phyloP scores from a whole-genome alignment of 2,888 invertebrate genomes.

The Venusia cambrica region DNA sequence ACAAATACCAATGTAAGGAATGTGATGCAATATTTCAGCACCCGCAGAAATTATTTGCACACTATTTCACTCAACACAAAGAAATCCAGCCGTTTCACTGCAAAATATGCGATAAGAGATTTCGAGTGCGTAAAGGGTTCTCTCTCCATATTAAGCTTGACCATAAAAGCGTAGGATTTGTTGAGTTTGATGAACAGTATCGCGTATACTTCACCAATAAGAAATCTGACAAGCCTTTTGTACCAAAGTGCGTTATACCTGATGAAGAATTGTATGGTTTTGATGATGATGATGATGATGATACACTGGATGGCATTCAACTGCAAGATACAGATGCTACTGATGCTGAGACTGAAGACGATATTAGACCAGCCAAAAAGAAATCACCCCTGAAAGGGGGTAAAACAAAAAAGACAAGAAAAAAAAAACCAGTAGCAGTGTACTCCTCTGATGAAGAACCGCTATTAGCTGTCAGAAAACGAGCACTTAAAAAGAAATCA shows the following conservation, averaged over 20 bases:
- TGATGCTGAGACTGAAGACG: conserved; percentile 6
- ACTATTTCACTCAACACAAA: conserved; percentile 54
- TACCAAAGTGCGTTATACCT: conserved; percentile 35
- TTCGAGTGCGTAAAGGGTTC: conserved; percentile 53
- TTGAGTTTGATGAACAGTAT: conserved; percentile 62
- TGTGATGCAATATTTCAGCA: conserved; percentile 56
- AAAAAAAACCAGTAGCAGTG: conserved; percentile 8
- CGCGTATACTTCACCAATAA: conserved; percentile 59
- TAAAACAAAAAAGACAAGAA: conserved; percentile 5
- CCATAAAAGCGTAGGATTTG: conserved; percentile 57
- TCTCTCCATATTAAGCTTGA: conserved; percentile 63
- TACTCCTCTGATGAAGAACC: conserved; percentile 54
- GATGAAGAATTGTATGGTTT: conserved; percentile 15
- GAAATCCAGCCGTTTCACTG: conserved; percentile 59
- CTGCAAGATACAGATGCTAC: conserved; percentile 5
- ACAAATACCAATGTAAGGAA: conserved; percentile 58
- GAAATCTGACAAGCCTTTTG: conserved; percentile 51
- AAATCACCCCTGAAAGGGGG: conserved; percentile 24
- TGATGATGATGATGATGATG: conserved; percentile 6
- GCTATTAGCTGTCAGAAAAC: conserved; percentile 35
- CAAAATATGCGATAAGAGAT: conserved; percentile 55
- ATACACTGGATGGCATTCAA: no score
- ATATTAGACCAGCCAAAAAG: conserved; percentile 24
- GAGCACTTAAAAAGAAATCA: conserved; percentile 4
- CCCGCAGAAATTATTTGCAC: conserved; percentile 59